phyloP scores from a whole-genome alignment of 2,797 vertebrate species.

The Enteromius fasciolatus region DNA sequence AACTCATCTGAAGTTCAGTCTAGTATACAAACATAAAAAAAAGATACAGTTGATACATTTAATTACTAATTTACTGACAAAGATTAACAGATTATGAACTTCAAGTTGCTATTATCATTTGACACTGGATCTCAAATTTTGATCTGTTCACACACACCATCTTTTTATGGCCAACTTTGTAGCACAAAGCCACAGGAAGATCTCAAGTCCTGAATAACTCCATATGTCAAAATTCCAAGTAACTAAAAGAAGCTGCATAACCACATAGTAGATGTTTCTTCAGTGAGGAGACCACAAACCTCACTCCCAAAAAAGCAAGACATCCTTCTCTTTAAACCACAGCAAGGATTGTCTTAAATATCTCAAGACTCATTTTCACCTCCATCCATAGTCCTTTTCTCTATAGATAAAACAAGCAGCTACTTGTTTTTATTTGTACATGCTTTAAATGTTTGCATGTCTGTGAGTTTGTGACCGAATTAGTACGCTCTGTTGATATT shows the following conservation, averaged over 20 bases:
- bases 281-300: constrained; percentile 75
- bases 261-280: constrained; percentile 78
- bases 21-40: not conserved
- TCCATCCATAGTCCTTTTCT: not conserved
- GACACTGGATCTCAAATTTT: not conserved
- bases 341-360: constrained; percentile 37
- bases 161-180: constrained; percentile 57
- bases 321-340: constrained; percentile 54
- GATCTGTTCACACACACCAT: not conserved
- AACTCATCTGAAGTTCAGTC: not conserved
- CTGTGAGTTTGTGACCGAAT: constrained; percentile 32
- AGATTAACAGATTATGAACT: not conserved
- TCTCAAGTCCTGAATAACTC: constrained; percentile 72
- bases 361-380: constrained; percentile 29
- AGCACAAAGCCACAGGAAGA: constrained; percentile 69
- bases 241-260: constrained; percentile 75
- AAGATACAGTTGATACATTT: not conserved
- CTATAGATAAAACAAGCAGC: constrained; percentile 10
- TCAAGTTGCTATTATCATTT: not conserved
- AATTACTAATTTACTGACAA: not conserved
- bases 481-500: constrained; percentile 60
- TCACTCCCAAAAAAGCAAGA: constrained; percentile 69
- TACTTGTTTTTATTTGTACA: constrained; percentile 28
- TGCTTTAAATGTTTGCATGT: constrained; percentile 39
- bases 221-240: constrained; percentile 69